Percentiles rank a stretch among this genome's conserved stretches.
These are phyloP conservation scores for Micrasema minimum DNA, from an alignment of 1,140 invertebrate species.

Conservation along the genomic window DNA sequence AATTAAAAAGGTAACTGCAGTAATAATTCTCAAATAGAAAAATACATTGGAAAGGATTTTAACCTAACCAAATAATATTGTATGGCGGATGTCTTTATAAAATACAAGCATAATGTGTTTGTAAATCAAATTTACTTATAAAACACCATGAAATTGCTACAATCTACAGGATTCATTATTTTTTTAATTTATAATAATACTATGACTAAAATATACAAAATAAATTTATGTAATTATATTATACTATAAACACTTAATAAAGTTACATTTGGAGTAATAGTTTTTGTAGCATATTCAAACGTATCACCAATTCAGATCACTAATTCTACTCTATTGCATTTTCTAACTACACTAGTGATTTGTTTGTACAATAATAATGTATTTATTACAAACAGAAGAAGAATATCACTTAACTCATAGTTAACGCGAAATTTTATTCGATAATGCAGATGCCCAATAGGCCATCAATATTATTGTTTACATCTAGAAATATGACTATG, in stretches of 20 bases:
- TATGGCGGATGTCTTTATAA: too few relatives aligned
- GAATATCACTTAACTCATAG: constrained; percentile 7
- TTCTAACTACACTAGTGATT: constrained; percentile 1
- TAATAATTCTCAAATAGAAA: too few relatives aligned
- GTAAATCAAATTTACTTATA: too few relatives aligned
- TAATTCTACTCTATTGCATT: constrained; percentile 6
- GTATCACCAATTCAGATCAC: constrained; percentile 47
- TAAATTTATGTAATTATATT: constrained; percentile 1
- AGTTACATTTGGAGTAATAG: constrained; percentile 8
- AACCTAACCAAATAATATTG: too few relatives aligned
- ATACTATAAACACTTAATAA: constrained; percentile 3
- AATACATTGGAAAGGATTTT: too few relatives aligned
- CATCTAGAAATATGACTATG: neutral
- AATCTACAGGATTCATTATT: too few relatives aligned
- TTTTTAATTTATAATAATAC: too few relatives aligned
- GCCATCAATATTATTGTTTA: neutral
- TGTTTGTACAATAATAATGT: neutral
- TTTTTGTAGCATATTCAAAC: constrained; percentile 15
- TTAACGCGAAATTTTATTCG: neutral
- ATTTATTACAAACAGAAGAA: neutral
- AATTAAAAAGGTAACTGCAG: too few relatives aligned
- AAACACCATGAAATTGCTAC: too few relatives aligned
- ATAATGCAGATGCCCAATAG: neutral
- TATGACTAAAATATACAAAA: neutral
- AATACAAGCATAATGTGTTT: too few relatives aligned